Conservation (phyloP, 92 coral and sea anemone genomes). For the Micromussa lordhowensis region DNA sequence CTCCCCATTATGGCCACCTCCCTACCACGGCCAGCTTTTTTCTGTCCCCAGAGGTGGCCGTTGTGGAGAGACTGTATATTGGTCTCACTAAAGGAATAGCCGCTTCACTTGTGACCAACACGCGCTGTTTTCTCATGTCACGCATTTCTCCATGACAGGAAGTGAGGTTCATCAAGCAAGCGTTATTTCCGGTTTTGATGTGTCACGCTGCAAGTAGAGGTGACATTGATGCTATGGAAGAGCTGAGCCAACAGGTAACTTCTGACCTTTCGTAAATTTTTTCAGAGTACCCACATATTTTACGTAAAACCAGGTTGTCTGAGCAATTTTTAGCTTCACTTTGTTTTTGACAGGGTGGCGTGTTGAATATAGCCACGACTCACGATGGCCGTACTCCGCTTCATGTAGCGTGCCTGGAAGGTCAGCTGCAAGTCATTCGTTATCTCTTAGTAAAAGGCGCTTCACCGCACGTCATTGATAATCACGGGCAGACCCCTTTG, state of each 20-base stretch:
- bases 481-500: conserved; percentile 90
- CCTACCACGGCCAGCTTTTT: too few species aligned
- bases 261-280: neutral
- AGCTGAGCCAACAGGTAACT: conserved; percentile 80
- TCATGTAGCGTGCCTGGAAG: conserved; percentile 93
- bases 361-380: conserved; percentile 75
- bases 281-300: neutral
- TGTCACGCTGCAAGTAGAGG: conserved; percentile 94
- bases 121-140: neutral
- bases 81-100: neutral
- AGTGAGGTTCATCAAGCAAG: conserved; percentile 92
- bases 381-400: conserved; percentile 98
- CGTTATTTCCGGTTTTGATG: conserved; percentile 89
- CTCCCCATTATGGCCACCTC: too few species aligned
- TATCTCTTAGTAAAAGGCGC: conserved; percentile 84
- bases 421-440: conserved; percentile 82
- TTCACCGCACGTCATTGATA: conserved; percentile 91
- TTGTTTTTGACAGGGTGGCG: conserved; percentile 61
- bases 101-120: neutral
- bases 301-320: neutral
- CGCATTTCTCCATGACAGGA: conserved; percentile 65
- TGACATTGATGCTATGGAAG: conserved; percentile 76
- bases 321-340: neutral
- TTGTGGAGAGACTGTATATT: neutral
- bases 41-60: too few species aligned